phyloP scores from a whole-genome alignment of 2,113 vertebrate species.

The Potamarius usumacintae region DNA sequence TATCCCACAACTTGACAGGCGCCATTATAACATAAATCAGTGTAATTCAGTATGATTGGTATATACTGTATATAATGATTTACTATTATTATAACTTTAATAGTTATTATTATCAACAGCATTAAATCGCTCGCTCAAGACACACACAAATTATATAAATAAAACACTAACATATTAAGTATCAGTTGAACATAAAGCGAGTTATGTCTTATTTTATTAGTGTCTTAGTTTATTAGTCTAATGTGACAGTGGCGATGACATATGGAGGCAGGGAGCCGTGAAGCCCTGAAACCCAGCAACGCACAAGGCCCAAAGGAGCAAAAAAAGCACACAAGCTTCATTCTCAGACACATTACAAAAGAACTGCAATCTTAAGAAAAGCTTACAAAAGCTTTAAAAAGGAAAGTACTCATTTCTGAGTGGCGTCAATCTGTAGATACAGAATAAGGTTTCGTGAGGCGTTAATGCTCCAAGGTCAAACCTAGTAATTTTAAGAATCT shows the following conservation, averaged over 20 bases:
- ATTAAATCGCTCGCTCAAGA: too few relatives aligned
- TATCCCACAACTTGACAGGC: too few relatives aligned
- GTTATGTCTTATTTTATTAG: too few relatives aligned
- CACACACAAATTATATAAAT: too few relatives aligned
- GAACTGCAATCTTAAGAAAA: background rate
- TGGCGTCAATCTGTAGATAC: background rate
- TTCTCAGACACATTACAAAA: background rate
- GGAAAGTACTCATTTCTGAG: background rate
- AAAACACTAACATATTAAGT: too few relatives aligned
- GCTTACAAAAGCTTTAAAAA: background rate
- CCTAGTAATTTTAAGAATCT: background rate
- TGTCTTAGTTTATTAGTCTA: background rate
- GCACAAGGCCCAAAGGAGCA: background rate
- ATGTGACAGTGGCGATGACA: background rate
- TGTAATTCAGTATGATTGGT: too few relatives aligned
- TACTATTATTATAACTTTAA: too few relatives aligned
- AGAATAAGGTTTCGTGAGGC: background rate
- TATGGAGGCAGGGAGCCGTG: background rate
- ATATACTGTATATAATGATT: too few relatives aligned
- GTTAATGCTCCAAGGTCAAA: background rate
- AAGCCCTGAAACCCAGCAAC: background rate
- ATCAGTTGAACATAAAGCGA: too few relatives aligned
- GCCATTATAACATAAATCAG: too few relatives aligned
- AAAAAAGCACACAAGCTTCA: background rate
- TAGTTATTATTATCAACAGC: too few relatives aligned